Evolutionary conservation across 2,113 vertebrate genomes (phyloP).

Genomic region (Microtus oregoni): DNA sequence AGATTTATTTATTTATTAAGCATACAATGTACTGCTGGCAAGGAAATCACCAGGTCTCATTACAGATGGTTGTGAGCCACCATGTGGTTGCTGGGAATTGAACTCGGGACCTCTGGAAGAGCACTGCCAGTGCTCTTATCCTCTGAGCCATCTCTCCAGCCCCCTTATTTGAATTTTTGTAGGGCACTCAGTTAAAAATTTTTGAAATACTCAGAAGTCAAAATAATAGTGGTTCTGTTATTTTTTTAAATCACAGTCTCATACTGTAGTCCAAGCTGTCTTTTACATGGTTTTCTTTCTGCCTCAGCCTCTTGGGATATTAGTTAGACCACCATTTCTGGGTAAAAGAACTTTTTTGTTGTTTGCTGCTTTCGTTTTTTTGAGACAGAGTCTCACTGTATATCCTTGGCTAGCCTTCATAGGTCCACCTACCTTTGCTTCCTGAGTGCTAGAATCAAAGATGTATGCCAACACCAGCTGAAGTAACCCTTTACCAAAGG

Average conservation of each 20-base stretch:
- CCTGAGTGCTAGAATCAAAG: neutral
- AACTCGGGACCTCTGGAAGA: too few species aligned
- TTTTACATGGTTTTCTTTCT: neutral
- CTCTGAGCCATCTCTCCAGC: too few species aligned
- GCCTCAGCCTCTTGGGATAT: neutral
- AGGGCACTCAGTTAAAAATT: conserved; percentile 15
- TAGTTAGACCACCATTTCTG: too few species aligned
- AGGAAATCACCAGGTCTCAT: too few species aligned
- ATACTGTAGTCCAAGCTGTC: neutral
- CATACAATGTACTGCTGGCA: too few species aligned
- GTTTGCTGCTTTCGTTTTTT: neutral
- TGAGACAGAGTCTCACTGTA: neutral
- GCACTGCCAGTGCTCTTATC: too few species aligned
- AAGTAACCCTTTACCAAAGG: neutral
- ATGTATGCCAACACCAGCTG: neutral
- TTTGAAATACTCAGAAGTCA: conserved; percentile 22
- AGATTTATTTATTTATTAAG: too few species aligned
- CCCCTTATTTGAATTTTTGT: conserved; percentile 38
- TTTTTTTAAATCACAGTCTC: neutral
- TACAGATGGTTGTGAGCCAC: too few species aligned
- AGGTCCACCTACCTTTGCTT: neutral
- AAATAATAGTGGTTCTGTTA: neutral
- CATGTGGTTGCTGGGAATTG: too few species aligned
- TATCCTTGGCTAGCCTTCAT: neutral
- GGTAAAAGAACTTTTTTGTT: neutral